Percentiles rank a stretch among this genome's conserved stretches.
These are phyloP conservation scores for Dexiosoma caninum DNA, from an alignment of 2,888 invertebrate species.

Conservation along the genomic window DNA sequence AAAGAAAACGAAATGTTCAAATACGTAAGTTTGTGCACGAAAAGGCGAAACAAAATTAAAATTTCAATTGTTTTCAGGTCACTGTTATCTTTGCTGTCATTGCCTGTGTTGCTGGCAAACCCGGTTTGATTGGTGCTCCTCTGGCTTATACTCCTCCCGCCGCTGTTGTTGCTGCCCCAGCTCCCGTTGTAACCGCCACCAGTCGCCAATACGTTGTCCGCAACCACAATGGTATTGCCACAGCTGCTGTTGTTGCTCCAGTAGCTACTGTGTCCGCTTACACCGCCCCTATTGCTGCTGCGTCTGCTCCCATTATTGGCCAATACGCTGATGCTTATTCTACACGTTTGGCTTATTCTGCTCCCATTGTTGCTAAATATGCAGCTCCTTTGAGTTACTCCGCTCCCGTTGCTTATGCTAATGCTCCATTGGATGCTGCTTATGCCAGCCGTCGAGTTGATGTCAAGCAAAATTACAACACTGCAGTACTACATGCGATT, in stretches of 20 bases:
- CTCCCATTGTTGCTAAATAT: conserved; percentile 31
- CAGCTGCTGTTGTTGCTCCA: conserved; percentile 66
- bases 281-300: conserved; percentile 15
- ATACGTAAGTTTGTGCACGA: conserved; percentile 19
- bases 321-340: conserved; percentile 33
- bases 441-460: conserved; percentile 54
- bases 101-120: conserved; percentile 61
- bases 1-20: conserved; percentile 17
- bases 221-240: conserved; percentile 67
- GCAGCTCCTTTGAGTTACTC: conserved; percentile 29
- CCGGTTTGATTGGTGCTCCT: conserved; percentile 53
- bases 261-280: conserved; percentile 39
- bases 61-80: conserved; percentile 11
- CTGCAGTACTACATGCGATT: conserved; percentile 54
- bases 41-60: background rate
- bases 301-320: conserved; percentile 20
- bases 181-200: conserved; percentile 66
- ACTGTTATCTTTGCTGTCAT: conserved; percentile 59
- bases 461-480: conserved; percentile 57
- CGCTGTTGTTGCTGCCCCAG: conserved; percentile 58
- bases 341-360: background rate
- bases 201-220: conserved; percentile 70
- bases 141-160: conserved; percentile 58
- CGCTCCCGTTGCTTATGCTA: conserved; percentile 48
- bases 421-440: conserved; percentile 55